phyloP scores from a whole-genome alignment of 2,888 invertebrate species.

The Cybosia mesomella region DNA sequence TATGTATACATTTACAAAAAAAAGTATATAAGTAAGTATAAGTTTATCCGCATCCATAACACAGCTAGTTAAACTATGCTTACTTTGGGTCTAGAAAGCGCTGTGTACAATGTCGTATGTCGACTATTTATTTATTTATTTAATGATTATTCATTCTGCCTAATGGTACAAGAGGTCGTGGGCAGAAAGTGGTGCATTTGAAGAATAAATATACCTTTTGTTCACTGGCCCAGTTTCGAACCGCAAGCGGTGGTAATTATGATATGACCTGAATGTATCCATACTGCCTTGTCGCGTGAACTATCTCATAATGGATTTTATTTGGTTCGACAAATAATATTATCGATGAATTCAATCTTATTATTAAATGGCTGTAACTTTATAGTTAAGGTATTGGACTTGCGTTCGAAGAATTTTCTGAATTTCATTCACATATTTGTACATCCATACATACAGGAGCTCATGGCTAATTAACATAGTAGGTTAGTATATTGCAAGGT shows the following conservation, averaged over 20 bases:
- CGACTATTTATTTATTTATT: too few species aligned
- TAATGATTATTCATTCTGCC: neutral
- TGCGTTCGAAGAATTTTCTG: too few species aligned
- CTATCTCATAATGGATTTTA: conserved; percentile 6
- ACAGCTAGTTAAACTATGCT: too few species aligned
- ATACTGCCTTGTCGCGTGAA: neutral
- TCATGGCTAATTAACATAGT: too few species aligned
- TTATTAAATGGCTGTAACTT: neutral
- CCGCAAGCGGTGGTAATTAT: neutral
- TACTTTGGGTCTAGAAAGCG: too few species aligned
- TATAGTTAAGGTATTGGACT: neutral
- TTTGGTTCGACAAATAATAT: neutral
- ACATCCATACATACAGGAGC: too few species aligned
- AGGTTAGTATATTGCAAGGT: too few species aligned
- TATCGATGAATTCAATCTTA: neutral
- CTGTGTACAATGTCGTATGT: too few species aligned
- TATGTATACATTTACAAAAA: too few species aligned
- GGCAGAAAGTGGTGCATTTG: conserved; percentile 3
- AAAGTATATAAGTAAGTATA: too few species aligned
- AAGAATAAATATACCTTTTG: neutral
- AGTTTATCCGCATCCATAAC: too few species aligned
- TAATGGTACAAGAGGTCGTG: neutral
- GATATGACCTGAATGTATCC: conserved; percentile 2
- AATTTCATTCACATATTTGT: too few species aligned
- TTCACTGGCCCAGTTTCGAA: neutral